A percentile compares a stretch with the other conserved stretches of the same genome.
Conservation (phyloP, 2,797 vertebrate genomes). For the Spatula versicolor region DNA sequence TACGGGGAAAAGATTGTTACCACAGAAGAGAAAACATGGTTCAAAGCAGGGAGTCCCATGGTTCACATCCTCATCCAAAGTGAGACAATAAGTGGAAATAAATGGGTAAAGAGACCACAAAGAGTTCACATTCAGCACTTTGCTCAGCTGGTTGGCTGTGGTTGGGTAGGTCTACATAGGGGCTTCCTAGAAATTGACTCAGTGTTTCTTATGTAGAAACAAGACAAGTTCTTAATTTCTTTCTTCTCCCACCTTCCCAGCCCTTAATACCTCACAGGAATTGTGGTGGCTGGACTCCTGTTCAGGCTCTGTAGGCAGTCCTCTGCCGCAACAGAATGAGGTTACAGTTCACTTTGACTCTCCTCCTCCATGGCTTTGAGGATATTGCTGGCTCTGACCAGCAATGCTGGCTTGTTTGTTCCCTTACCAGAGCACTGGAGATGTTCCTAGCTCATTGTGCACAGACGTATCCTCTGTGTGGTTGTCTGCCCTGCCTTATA, state of each 20-base stretch:
- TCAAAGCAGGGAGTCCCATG: neutral
- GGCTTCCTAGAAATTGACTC: neutral
- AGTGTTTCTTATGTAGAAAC: constrained; percentile 6
- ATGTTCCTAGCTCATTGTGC: neutral
- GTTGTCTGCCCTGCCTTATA: neutral
- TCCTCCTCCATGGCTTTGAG: neutral
- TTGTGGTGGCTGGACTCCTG: neutral
- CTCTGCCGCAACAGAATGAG: neutral
- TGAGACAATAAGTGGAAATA: neutral
- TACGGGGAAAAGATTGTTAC: neutral
- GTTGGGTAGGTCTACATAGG: neutral
- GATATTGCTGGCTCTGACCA: neutral
- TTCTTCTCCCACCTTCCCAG: neutral
- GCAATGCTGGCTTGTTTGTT: neutral
- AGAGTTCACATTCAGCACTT: neutral
- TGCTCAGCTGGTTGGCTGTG: neutral
- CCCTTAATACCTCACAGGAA: neutral
- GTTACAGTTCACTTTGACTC: neutral
- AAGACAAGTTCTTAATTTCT: neutral
- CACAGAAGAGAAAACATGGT: neutral
- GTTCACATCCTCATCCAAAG: neutral
- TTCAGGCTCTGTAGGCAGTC: neutral
- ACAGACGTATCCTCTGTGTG: neutral
- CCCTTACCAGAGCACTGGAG: neutral
- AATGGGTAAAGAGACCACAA: neutral